Evolutionary conservation across 2,888 invertebrate genomes (phyloP), one percentile per base, ranked within the genome.

Genomic region (Physocephala rufipes): DNA sequence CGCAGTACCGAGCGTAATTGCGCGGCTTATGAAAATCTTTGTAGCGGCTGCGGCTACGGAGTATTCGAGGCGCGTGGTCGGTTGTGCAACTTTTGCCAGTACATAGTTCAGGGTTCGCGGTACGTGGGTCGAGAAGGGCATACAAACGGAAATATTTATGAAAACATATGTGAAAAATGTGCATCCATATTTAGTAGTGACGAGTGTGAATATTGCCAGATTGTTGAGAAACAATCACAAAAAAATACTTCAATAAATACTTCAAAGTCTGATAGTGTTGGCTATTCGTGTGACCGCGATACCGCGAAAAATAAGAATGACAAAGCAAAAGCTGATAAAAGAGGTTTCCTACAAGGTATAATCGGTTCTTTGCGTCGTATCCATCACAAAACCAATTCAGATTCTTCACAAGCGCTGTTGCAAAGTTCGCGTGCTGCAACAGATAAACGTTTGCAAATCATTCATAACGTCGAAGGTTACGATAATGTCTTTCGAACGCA

Each of bases 1-100:
- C 80, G 79, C 36, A 80, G 79, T 70, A 80, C 80, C 16, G 78
- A 59, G 12, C 66, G 66, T 26, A 30, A 74, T 24, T 63, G 67
- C n/a, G 76, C 78, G 28, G 78, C 82, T 70, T 85, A 86, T 65
- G 85, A 85, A 76, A 86, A 86, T 78, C 73, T 86, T 30, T 86
- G 86, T 71, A 81, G 81, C 51, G 83, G 84, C 65, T 86, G 86
- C 71, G 85, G 85, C 61, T 85, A 85, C 71, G 85, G 85, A 0
- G 81, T 85, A 2, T 85, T 84, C 64, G 82, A 79, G 9, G 82
- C 84, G 15, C 82, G 81, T 72, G 84, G 84, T 16, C 81, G 80
- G 19, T 79, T 83, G 74, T 86, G 85, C 72, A 79, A 83, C 65
- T 84, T 86, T 73, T 86, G 86, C 70, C 81, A 82, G 78, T 83